phyloP scores from a whole-genome alignment of 2,797 vertebrate genomes.

The Sebastes hubbsi region DNA sequence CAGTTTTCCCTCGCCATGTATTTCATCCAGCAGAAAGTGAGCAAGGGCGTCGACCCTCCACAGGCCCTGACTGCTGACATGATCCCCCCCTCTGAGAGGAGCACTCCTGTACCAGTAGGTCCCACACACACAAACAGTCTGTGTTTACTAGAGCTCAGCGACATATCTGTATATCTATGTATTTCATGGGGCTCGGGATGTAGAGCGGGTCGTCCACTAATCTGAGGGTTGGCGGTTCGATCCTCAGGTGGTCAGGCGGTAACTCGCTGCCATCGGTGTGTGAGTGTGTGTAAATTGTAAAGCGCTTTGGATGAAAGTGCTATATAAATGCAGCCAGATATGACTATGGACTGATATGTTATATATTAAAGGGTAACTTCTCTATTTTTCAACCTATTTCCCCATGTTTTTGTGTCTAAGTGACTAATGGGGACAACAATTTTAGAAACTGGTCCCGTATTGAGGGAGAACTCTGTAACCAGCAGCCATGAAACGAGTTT shows the following conservation, averaged over 20 bases:
- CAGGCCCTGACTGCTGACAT: slow-evolving; percentile 92
- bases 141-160: background rate
- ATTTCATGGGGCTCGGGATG: background rate
- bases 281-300: background rate
- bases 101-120: slow-evolving; percentile 88
- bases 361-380: background rate
- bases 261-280: background rate
- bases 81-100: slow-evolving; percentile 94
- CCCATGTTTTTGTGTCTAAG: no score
- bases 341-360: background rate
- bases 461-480: no score
- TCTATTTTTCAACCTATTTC: no score
- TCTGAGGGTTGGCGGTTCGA: background rate
- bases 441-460: no score
- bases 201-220: background rate
- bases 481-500: no score
- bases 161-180: background rate
- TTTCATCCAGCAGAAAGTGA: slow-evolving; percentile 97
- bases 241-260: background rate
- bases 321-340: background rate
- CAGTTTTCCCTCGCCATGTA: slow-evolving; percentile 97
- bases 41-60: slow-evolving; percentile 94
- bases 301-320: background rate
- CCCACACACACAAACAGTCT: background rate
- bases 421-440: no score